Percentiles rank a stretch among this genome's conserved stretches.
Conservation (phyloP, 2,113 vertebrate genomes). For the Semnopithecus entellus region DNA sequence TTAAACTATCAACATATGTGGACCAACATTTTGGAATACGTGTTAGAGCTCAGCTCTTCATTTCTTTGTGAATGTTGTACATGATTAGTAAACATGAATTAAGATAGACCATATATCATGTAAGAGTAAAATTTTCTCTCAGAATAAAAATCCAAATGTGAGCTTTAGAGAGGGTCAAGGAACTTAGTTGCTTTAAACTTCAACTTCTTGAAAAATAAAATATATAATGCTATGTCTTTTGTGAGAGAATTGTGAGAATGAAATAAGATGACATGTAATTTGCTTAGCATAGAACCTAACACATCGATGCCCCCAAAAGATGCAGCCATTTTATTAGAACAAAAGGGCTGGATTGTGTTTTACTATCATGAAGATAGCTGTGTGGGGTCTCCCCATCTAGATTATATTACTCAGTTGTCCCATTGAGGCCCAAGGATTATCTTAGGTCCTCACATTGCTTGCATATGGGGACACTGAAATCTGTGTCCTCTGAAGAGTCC, state of each 20-base stretch:
- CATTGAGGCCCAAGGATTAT: background rate
- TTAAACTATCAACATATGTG: background rate
- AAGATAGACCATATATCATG: background rate
- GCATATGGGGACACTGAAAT: background rate
- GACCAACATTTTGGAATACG: background rate
- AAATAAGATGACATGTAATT: background rate
- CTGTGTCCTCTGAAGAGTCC: background rate
- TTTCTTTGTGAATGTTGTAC: background rate
- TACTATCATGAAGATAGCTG: background rate
- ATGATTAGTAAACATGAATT: background rate
- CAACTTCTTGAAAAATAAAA: background rate
- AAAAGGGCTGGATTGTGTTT: background rate
- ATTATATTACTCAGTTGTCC: background rate
- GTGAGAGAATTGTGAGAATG: background rate
- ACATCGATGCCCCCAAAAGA: background rate
- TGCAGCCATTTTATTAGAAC: background rate
- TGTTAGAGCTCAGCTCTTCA: background rate
- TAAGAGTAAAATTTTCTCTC: background rate
- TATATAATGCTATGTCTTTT: background rate
- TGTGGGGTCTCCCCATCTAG: background rate
- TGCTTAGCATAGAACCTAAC: background rate
- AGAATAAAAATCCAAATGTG: constrained; percentile 19
- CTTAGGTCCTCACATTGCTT: background rate
- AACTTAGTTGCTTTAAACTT: background rate
- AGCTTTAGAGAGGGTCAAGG: background rate